These are phyloP conservation scores for Ctenochaetus hawaiiensis DNA, from an alignment of 2,797 vertebrate genomes.

Conservation along the genomic window DNA sequence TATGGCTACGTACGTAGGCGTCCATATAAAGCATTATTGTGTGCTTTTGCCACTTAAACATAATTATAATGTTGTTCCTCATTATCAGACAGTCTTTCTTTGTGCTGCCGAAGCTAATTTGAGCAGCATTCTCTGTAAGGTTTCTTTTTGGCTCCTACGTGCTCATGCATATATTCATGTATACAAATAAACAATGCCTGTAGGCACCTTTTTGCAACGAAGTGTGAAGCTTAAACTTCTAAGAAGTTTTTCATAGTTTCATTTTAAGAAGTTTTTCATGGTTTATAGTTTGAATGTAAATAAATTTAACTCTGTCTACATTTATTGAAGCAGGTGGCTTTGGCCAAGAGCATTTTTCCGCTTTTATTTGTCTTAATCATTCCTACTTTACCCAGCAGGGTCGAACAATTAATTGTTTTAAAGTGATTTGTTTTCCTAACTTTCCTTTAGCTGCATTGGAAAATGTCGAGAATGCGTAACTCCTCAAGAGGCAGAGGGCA, in stretches of 20 bases:
- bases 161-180: slow-evolving; percentile 19
- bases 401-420: background rate
- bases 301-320: slow-evolving; percentile 32
- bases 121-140: slow-evolving; percentile 17
- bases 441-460: background rate
- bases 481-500: slow-evolving; percentile 12
- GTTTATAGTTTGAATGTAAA: slow-evolving; percentile 33
- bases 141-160: slow-evolving; percentile 28
- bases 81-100: slow-evolving; percentile 30
- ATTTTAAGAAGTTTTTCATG: slow-evolving; percentile 32
- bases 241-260: slow-evolving; percentile 43
- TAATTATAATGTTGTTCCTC: slow-evolving; percentile 6
- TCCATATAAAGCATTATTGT: background rate
- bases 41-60: background rate
- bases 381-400: background rate
- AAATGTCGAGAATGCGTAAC: slow-evolving; percentile 11
- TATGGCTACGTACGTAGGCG: background rate
- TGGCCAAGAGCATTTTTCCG: slow-evolving; percentile 30
- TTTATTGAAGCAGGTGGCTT: slow-evolving; percentile 26
- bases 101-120: slow-evolving; percentile 33
- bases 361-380: slow-evolving; percentile 22
- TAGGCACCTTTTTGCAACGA: slow-evolving; percentile 14
- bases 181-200: slow-evolving; percentile 14
- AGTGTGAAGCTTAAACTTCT: background rate
- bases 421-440: background rate